Conservation (phyloP, 1,140 invertebrate species). For the Megathymus violae region DNA sequence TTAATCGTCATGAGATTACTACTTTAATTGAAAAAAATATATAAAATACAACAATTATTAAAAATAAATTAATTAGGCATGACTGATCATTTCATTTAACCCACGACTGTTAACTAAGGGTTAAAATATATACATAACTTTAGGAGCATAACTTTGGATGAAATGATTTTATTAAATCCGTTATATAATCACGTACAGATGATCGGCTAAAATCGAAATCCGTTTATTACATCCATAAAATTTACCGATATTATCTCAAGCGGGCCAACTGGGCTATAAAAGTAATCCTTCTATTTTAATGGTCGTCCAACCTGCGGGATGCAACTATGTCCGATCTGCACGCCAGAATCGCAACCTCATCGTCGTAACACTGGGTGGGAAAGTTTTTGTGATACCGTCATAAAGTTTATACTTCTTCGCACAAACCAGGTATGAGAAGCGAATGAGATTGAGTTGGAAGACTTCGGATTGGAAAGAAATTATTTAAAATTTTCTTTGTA, state of each 20-base stretch:
- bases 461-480: neutral
- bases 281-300: conserved; percentile 82
- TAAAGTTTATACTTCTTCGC: conserved; percentile 27
- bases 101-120: too few species aligned
- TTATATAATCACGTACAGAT: conserved; percentile 68
- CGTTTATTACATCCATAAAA: conserved; percentile 80
- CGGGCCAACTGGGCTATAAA: conserved; percentile 76
- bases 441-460: conserved; percentile 14
- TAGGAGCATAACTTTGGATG: too few species aligned
- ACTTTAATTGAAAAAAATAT: too few species aligned
- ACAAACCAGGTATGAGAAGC: conserved; percentile 19
- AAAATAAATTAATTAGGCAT: too few species aligned
- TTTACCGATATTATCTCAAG: conserved; percentile 81
- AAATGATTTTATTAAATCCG: conserved; percentile 43
- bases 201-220: conserved; percentile 78
- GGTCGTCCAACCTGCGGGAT: conserved; percentile 71
- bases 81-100: too few species aligned
- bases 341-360: conserved; percentile 27
- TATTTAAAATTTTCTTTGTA: neutral
- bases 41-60: too few species aligned
- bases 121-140: too few species aligned
- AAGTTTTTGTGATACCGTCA: conserved; percentile 32
- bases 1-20: too few species aligned
- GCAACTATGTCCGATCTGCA: conserved; percentile 71
- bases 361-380: conserved; percentile 17